Percentiles rank a stretch among this genome's conserved stretches.
Conservation (phyloP, 2,113 vertebrate species). For the Neofelis nebulosa region DNA sequence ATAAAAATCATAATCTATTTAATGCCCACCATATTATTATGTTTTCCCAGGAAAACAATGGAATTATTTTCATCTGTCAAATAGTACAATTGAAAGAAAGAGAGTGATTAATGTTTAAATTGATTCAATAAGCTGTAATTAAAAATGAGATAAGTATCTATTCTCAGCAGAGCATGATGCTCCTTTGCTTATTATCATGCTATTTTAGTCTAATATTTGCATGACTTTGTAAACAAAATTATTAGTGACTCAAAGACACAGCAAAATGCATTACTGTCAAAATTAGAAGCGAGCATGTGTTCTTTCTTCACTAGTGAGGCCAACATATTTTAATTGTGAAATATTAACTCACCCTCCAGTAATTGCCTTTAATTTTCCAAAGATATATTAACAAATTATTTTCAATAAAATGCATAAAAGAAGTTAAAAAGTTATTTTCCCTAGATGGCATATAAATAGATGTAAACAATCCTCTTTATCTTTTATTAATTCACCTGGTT, state of each 20-base stretch:
- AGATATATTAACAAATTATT: neutral
- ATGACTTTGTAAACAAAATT: neutral
- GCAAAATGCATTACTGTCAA: neutral
- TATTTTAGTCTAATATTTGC: neutral
- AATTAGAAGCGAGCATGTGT: neutral
- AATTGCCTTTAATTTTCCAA: neutral
- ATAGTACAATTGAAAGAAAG: neutral
- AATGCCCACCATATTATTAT: neutral
- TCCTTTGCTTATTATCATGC: neutral
- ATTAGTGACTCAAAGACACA: neutral
- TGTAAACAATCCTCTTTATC: neutral
- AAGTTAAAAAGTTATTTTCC: neutral
- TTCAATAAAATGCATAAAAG: neutral
- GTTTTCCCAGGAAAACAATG: neutral
- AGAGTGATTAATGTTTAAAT: neutral
- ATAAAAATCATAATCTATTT: neutral
- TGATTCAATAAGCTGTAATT: neutral
- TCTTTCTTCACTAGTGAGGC: neutral
- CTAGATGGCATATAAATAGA: neutral
- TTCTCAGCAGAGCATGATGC: neutral
- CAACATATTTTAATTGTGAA: neutral
- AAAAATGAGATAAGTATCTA: neutral
- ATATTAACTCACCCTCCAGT: neutral
- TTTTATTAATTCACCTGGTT: neutral
- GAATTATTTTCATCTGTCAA: neutral